These are phyloP conservation scores for Daptonema setosum DNA, from an alignment of 2,888 invertebrate genomes.

Conservation along the genomic window DNA sequence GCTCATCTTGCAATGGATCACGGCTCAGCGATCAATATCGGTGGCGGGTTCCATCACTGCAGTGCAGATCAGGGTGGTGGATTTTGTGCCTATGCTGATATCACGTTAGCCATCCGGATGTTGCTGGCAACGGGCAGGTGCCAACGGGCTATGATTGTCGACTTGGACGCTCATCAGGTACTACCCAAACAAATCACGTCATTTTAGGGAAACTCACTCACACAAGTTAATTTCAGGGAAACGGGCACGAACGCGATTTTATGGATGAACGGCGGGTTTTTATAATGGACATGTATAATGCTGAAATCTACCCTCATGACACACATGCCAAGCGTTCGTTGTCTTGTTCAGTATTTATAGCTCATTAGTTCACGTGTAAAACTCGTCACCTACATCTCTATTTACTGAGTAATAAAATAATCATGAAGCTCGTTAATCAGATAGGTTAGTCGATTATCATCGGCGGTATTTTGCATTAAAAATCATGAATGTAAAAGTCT, in stretches of 20 bases:
- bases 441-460: no score
- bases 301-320: constrained; percentile 56
- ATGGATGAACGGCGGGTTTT: constrained; percentile 47
- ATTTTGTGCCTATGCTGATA: constrained; percentile 63
- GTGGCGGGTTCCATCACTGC: constrained; percentile 78
- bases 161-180: constrained; percentile 74
- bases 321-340: constrained; percentile 41
- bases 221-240: constrained; percentile 40
- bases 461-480: no score
- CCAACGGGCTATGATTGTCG: constrained; percentile 50
- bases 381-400: no score
- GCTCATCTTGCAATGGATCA: constrained; percentile 56
- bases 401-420: no score
- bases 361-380: no score
- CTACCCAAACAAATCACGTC: no score
- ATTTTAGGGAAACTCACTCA: background rate
- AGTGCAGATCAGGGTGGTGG: constrained; percentile 52
- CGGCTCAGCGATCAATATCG: constrained; percentile 71
- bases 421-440: no score
- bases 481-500: no score
- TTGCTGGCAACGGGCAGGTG: constrained; percentile 36
- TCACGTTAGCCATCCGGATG: constrained; percentile 51
- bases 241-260: constrained; percentile 65
- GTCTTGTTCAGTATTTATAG: no score
- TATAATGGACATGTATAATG: constrained; percentile 67